Base-by-base conservation (phyloP, 2,113 vertebrate species). In the Ivindomyrus marchei region DNA sequence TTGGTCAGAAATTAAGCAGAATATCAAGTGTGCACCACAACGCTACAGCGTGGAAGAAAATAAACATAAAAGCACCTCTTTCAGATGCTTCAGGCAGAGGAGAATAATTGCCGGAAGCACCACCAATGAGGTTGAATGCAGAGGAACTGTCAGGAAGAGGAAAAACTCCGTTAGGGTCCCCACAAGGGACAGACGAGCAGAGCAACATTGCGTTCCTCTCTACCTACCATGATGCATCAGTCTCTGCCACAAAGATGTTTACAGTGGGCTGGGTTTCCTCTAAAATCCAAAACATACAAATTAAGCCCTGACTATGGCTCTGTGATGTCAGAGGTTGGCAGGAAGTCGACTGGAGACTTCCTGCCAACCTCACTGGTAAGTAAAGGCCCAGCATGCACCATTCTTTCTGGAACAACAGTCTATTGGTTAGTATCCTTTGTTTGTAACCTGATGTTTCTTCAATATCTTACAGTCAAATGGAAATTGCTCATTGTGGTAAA, bases 91-190 rank as follows among this genome's bases (percentile, higher is more conserved):
- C 36, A 27, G 6, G 36, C 84, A 92, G 93, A 90, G 88, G 86
- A 90, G 39, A 45, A 89, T 92, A 92, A 95, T 94, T 93, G 89
- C 91, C 90, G 91, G 91, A 92, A 89, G 91, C 53, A 19, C 89
- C 88, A 88, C 91, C 90, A 11, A 91, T 90, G 85, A 89, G 27
- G 80, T 24, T 47, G 92, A 88, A 93, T 89, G 39, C 46, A 91
- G 58, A 66, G 49, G 58, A 84, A 93, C 88, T 92, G 90, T 42
- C 70, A 91, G 62, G 89, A 92, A 91, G 91, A 90, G 90, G 91
- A 80, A 85, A 62, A 85, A 46, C 17, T 24, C 13, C 10, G 36
- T 31, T 7, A 27, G 45, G 53, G 53, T 36, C 24, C 21, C 53
- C 45, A 70, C 58, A 17, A 21, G 42, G 83, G 39, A 85, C 19